Evolutionary conservation across 1,140 invertebrate species (phyloP), one percentile per base, ranked within the genome.

Genomic region (Papilio polyxenes): DNA sequence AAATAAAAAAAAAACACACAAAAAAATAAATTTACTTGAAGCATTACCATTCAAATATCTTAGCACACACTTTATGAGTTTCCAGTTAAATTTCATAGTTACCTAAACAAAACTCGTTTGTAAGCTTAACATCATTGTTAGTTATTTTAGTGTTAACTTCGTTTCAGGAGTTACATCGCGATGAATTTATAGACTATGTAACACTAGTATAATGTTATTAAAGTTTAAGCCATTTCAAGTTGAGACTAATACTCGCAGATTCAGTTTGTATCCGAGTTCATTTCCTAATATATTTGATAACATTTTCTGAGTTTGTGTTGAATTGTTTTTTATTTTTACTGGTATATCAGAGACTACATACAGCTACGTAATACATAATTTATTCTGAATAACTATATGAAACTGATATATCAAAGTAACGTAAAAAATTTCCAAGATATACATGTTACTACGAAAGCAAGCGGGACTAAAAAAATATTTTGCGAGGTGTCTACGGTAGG

Each of bases 91-190:
- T 65, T 65, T 65, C 20, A 72, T 72, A 72, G 31, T 72, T 72
- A n/a, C n/a, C n/a, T n/a, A 72, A 72, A 72, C 65, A 72, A 72
- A 72, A 72, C 65, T 72, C 65, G 65, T 72, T 72, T 72, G 65
- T 37, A 15, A 72, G 65, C 65, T 40, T 37, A 37, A 72, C 65
- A 65, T 65, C 62, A 31, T 72, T 13, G 13, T 72, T 72, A 72
- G 65, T 10, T 4, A 72, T 72, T 72, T 72, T 72, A 72, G 65
- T 69, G 23, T 69, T 5, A 72, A 72, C 13, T 72, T 31, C 65
- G 23, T 17, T 72, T 17, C 65, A 72, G 31, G 31, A 23, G 15
- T 20, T 62, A n/a, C 13, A 37, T 40, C n/a, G 65, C 13, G 3
- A 72, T 72, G 65, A 40, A 72, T 65, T 65, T 65, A 72, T 72